Percentiles rank a stretch among this genome's conserved stretches.
These are phyloP conservation scores for Palythoa caribaeorum DNA, from an alignment of 92 coral and sea anemone genomes.

Conservation along the genomic window DNA sequence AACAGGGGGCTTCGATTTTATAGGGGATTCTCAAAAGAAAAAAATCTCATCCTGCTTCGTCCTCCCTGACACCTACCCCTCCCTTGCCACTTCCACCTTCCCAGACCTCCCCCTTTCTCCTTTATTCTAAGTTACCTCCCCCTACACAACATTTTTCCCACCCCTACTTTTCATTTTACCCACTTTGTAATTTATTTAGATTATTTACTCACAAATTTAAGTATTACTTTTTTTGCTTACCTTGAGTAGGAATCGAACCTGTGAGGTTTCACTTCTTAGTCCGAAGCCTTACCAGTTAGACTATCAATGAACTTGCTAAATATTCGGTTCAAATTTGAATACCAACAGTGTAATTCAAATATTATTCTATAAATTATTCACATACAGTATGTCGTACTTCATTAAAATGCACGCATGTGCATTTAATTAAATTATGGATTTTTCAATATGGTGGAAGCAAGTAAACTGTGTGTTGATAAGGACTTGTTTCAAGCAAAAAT, in stretches of 20 bases:
- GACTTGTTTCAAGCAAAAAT: constrained; percentile 13
- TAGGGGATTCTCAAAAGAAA: constrained; percentile 3
- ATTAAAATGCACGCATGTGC: constrained; percentile 9
- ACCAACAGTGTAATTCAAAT: constrained; percentile 1
- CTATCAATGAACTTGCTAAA: background rate
- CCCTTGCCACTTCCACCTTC: background rate
- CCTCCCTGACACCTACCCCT: too few species aligned
- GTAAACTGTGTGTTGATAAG: constrained; percentile 5
- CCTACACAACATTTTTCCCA: background rate
- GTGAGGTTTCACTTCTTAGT: background rate
- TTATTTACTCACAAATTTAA: too few species aligned
- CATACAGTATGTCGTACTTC: background rate
- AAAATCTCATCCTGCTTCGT: too few species aligned
- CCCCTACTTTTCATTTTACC: background rate
- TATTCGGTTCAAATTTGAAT: constrained; percentile 12
- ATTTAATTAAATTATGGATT: background rate
- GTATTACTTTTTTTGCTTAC: background rate
- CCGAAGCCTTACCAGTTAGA: constrained; percentile 1
- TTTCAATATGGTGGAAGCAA: constrained; percentile 4
- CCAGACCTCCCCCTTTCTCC: background rate
- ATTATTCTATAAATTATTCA: background rate
- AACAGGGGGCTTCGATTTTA: constrained; percentile 11
- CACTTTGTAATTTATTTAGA: too few species aligned
- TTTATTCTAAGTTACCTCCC: background rate
- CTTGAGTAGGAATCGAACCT: background rate